Evolutionary conservation across 2,797 vertebrate genomes (phyloP), one percentile per base, ranked within the genome.

Genomic region (Lacerta agilis): DNA sequence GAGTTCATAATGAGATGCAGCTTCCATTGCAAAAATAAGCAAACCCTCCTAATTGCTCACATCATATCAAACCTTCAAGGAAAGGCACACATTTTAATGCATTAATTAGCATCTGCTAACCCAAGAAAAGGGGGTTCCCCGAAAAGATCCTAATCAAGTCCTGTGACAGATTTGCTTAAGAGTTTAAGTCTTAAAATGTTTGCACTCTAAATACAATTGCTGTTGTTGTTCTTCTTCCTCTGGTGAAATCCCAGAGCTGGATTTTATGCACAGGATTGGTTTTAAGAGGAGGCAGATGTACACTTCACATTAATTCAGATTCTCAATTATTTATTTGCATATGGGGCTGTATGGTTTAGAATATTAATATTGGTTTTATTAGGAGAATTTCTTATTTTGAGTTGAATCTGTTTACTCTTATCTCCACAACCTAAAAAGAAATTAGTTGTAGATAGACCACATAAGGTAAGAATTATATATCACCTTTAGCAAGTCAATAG

Each of bases 91-190:
- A 90, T 86, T 94, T 95, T 93, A 92, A 94, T 90, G 38, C 85
- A 93, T 93, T 94, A 93, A 93, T 95, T 94, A 92, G 88, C 92
- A 87, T 86, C 15, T 89, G 49, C 94, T 92, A 88, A 91, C 84
- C 86, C 89, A 90, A 90, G 67, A 94, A 93, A 91, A 5, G 82
- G n/a, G 33, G 73, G 36, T 43, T 87, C 82, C 73, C 89, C 92
- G 88, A 92, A 82, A 95, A 79, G 87, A 92, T 93, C 76, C 25
- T 93, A 92, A 94, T 94, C 89, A 89, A 69, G 36, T 93, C 75
- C 79, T 88, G 13, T 89, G 89, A 89, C 79, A 93, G 72, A 90
- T 89, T 89, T 93, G 3, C 91, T 88, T 82, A 72, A 83, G 27
- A 88, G 55, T 82, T 8, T 1, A 90, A 85, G 55, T 93, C 89